Conservation (phyloP, 2,113 vertebrate genomes). For the Rhabdornis inornatus region DNA sequence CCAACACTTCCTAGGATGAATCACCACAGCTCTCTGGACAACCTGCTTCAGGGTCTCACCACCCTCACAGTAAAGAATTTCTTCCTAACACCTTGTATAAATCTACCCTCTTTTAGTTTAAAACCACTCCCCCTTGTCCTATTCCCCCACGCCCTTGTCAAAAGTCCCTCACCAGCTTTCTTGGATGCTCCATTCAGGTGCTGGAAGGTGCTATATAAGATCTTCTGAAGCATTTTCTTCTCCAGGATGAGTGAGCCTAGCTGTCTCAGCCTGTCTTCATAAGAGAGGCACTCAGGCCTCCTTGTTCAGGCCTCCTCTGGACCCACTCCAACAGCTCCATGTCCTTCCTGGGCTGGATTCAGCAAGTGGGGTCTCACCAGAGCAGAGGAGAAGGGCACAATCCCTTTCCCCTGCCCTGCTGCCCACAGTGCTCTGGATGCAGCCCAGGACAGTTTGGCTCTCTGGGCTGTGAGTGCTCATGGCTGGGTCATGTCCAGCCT, state of each 20-base stretch:
- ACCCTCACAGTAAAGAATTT: not conserved
- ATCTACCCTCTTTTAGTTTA: not conserved
- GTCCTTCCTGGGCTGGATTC: not conserved
- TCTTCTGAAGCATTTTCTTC: not conserved
- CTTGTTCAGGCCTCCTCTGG: not conserved
- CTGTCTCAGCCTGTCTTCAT: not conserved
- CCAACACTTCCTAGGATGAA: not conserved
- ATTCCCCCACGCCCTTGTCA: not conserved
- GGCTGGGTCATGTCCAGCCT: not conserved
- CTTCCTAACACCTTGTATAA: not conserved
- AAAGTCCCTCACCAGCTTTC: not conserved
- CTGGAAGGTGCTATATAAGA: not conserved
- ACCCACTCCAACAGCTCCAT: accelerated
- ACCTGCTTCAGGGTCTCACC: not conserved
- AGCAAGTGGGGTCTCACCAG: not conserved
- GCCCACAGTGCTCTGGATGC: accelerated
- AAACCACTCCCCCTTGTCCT: not conserved
- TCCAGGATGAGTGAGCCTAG: not conserved
- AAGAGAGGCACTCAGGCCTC: not conserved
- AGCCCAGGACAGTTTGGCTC: not conserved
- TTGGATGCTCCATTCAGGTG: not conserved
- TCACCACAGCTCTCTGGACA: not conserved
- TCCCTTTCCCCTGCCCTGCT: not conserved
- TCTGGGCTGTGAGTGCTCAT: too few species aligned
- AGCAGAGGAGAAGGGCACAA: not conserved